A percentile compares a stretch with the other conserved stretches of the same genome.
Evolutionary conservation across 2,113 vertebrate genomes (phyloP).

Genomic region (Dendrocopos noguchii): DNA sequence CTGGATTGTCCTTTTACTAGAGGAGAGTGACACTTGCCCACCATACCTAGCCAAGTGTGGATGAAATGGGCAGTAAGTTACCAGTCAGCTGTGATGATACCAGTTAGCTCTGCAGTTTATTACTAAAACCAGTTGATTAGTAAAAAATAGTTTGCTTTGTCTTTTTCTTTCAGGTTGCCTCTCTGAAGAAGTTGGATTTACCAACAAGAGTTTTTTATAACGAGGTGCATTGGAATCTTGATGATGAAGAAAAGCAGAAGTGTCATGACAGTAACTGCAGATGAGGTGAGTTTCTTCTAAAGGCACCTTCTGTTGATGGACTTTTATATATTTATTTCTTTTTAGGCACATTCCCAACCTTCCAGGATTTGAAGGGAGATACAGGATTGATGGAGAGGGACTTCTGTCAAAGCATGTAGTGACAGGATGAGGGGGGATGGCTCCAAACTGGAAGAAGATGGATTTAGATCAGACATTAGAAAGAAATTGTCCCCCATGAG

Average conservation of each 20-base stretch:
- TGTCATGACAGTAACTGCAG: slow-evolving; percentile 84
- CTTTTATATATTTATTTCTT: too few relatives aligned
- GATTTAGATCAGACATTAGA: too few relatives aligned
- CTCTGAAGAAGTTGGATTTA: not conserved
- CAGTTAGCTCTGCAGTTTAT: not conserved
- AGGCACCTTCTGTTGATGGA: not conserved
- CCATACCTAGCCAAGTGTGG: not conserved
- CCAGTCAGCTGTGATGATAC: not conserved
- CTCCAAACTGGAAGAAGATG: too few relatives aligned
- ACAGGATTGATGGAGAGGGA: too few relatives aligned
- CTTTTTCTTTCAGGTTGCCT: slow-evolving; percentile 35
- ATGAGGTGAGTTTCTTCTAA: slow-evolving; percentile 79
- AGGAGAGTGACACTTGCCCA: not conserved
- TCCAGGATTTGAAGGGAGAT: too few relatives aligned
- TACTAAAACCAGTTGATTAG: not conserved
- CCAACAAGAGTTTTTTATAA: not conserved
- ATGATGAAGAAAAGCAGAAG: slow-evolving; percentile 95
- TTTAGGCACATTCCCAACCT: too few relatives aligned
- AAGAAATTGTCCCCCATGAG: too few relatives aligned
- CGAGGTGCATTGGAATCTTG: not conserved
- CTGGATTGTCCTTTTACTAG: not conserved
- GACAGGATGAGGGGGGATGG: too few relatives aligned
- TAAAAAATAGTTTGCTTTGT: not conserved
- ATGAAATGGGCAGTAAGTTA: not conserved
- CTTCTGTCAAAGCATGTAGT: too few relatives aligned